Evolutionary conservation across 2,888 invertebrate species (phyloP).

Genomic region (Pocota personata): DNA sequence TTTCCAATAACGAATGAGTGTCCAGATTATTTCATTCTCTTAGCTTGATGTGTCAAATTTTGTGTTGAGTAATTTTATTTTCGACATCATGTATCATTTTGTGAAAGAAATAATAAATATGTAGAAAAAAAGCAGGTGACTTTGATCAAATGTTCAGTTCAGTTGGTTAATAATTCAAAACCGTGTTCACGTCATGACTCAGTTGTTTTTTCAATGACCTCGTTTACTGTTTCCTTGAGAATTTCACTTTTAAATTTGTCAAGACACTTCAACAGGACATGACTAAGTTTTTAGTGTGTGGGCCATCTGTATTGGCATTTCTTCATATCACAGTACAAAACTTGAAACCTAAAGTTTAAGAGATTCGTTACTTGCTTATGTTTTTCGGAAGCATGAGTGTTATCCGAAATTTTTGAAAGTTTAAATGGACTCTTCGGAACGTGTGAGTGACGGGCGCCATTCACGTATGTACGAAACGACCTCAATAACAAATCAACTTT

Average conservation of each 20-base stretch:
- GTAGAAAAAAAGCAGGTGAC: conserved; percentile 22
- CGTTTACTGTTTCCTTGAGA: neutral
- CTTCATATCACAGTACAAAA: no score
- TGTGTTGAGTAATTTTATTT: conserved; percentile 24
- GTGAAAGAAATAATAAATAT: conserved; percentile 20
- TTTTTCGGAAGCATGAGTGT: no score
- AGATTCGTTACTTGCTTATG: no score
- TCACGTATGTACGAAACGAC: no score
- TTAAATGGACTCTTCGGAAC: no score
- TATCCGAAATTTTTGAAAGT: no score
- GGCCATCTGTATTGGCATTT: no score
- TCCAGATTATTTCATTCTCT: conserved; percentile 10
- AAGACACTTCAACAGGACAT: neutral
- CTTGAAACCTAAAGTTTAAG: no score
- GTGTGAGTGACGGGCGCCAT: no score
- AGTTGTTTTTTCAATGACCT: neutral
- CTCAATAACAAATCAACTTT: no score
- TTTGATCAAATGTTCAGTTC: conserved; percentile 15
- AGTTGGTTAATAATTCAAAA: conserved; percentile 1
- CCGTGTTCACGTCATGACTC: neutral
- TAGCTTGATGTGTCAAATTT: conserved; percentile 18
- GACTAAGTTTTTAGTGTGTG: neutral
- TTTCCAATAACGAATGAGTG: conserved; percentile 35
- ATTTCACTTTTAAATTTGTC: neutral
- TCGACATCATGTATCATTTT: conserved; percentile 26